Evolutionary conservation across 2,888 invertebrate species (phyloP), one percentile per base, ranked within the genome.

Genomic region (Bembecia ichneumoniformis): DNA sequence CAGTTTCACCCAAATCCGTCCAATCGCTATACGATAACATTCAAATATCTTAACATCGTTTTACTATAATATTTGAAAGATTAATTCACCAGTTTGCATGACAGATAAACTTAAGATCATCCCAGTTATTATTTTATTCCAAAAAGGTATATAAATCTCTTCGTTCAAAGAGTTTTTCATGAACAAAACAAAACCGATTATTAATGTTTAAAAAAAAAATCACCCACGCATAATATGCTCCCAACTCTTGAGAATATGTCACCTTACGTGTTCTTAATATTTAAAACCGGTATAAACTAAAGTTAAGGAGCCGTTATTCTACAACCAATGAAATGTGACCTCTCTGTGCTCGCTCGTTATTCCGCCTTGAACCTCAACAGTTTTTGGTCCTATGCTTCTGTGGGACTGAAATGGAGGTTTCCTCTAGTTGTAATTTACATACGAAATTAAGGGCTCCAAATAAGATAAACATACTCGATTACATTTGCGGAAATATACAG

Each of bases 371-470:
- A 56, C 74, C 52, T 63, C 76, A 61, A 51, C 54, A 58, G 54
- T 58, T 49, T 50, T 48, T 73, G 72, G 75, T 36, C 56, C 49
- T 48, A 34, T 52, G 72, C 77, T 73, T 78, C 77, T 67, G 67
- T 72, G 73, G 79, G 80, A 78, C 11, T 77, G 72, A 72, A 71
- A 74, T 65, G 65, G 60, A 66, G 78, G 73, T 79, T 78, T 80
- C 74, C 70, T 74, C 68, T 72, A 82, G 76, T 76, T 76, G 74
- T 78, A 86, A 86, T 86, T 86, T 86, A 83, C 84, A 86, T 86
- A 80, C 74, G 72, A 78, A 86, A 84, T 86, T 79, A 84, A 82
- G 76, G 71, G 73, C 71, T 44, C 69, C 71, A 71, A 74, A 77
- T 81, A 72, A 71, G 74, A 69, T 74, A 76, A 64, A 74, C 74